phyloP scores from a whole-genome alignment of 2,797 vertebrate genomes.

The Chelon auratus region DNA sequence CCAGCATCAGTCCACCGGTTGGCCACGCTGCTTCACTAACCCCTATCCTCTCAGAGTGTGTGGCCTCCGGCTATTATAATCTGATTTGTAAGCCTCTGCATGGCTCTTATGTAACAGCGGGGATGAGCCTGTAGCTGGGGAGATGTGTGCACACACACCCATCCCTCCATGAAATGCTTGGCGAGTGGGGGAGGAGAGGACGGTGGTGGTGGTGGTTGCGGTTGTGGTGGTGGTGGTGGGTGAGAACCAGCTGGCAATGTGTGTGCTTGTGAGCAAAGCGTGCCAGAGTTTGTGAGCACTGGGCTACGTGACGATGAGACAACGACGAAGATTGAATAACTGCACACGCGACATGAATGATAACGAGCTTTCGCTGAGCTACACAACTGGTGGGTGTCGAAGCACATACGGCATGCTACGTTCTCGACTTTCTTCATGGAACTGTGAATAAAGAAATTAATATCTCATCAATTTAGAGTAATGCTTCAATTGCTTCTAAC shows the following conservation, averaged over 20 bases:
- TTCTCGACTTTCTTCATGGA: not conserved
- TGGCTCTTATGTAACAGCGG: constrained; percentile 79
- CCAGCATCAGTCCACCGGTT: constrained; percentile 39
- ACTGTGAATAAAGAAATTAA: not conserved
- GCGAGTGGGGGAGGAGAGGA: constrained; percentile 22
- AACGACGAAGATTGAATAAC: constrained; percentile 50
- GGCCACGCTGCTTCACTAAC: constrained; percentile 68
- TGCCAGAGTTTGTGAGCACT: constrained; percentile 53
- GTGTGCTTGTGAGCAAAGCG: constrained; percentile 36
- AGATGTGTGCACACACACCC: constrained; percentile 52
- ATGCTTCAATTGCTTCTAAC: not conserved
- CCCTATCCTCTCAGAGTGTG: constrained; percentile 60
- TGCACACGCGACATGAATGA: constrained; percentile 20
- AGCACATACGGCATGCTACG: no score
- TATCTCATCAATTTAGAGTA: not conserved
- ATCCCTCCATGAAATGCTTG: constrained; percentile 34
- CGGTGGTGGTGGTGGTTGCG: not conserved
- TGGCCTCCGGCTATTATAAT: constrained; percentile 69
- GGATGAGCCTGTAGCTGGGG: constrained; percentile 63
- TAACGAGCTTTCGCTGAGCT: constrained; percentile 4
- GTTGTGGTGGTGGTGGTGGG: constrained; percentile 3
- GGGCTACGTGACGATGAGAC: constrained; percentile 36
- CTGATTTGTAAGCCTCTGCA: constrained; percentile 78
- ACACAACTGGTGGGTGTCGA: not conserved
- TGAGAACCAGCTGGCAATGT: constrained; percentile 68